Percentiles rank a stretch among this genome's conserved stretches.
Evolutionary conservation across 2,797 vertebrate genomes (phyloP).

Genomic region (Delichon dasypus): DNA sequence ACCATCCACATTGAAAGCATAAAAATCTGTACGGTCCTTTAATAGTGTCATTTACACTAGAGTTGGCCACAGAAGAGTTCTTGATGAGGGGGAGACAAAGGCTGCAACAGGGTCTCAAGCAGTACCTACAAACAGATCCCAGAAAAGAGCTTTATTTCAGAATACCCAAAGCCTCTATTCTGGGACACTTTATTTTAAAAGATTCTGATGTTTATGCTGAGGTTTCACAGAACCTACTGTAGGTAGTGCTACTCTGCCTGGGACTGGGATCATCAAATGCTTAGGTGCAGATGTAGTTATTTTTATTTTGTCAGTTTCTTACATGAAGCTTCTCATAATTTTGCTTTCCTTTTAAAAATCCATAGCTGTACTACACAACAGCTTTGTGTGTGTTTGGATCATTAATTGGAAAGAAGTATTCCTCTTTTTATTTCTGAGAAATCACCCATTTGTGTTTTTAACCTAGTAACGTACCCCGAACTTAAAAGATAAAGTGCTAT

Average conservation of each 20-base stretch:
- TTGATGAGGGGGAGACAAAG: neutral
- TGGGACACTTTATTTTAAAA: neutral
- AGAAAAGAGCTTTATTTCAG: neutral
- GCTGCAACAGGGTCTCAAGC: neutral
- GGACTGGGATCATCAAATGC: neutral
- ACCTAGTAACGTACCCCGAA: neutral
- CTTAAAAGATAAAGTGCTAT: neutral
- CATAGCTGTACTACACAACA: neutral
- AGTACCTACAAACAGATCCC: neutral
- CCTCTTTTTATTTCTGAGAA: neutral
- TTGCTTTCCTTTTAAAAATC: neutral
- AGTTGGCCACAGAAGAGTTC: neutral
- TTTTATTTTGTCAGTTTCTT: neutral
- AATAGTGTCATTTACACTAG: neutral
- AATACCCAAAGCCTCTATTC: neutral
- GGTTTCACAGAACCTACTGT: neutral
- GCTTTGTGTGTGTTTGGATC: neutral
- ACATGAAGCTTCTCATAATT: neutral
- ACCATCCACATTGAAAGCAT: neutral
- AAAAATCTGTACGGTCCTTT: neutral
- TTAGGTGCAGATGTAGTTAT: neutral
- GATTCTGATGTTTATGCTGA: neutral
- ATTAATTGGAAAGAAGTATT: neutral
- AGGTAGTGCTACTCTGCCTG: neutral
- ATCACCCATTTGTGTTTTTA: neutral